Evolutionary conservation across 2,888 invertebrate genomes (phyloP), one percentile per base, ranked within the genome.

Genomic region (Dimorphilus gyrociliatus): DNA sequence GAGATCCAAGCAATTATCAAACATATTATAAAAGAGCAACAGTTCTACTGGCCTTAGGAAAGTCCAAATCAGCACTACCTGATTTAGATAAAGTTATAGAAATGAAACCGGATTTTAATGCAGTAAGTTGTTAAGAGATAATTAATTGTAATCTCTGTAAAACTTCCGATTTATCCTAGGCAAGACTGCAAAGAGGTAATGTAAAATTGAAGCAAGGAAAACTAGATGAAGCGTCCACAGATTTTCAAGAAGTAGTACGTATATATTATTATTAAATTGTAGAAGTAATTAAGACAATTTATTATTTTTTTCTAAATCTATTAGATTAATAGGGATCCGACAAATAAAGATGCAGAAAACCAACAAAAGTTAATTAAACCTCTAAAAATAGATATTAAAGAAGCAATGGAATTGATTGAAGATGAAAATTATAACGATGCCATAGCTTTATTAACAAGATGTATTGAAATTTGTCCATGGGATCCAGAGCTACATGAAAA

Each of bases 21-120:
- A 88, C 88, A 30, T 82, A 84, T 57, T 97, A 84, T 62, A 81
- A 86, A 62, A 71, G 94, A 47, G 94, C 88, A 25, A 90, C 92
- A 1, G 86, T 90, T 1, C 92, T 84, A 65, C 72, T 94, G 55
- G 94, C 92, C 6, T 68, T 94, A 45, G 90, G 90, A 27, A 90
- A 88, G 68, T 80, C 90, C 1, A 84, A 84, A 58, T 80, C 86
- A 54, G 97, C 97, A 0, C 68, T 94, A 19, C 76, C 79, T 48
- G 97, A 99, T 66, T 76, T 99, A 45, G 80, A 81, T 46, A 76
- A 74, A 65, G 92, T 90, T 17, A 66, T 99, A 39, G 79, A 86
- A 55, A 61, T 97, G 35, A 92, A 94, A 58, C 80, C 86, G 4
- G 92, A 92, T 61, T 97, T 99, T 62, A 75, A 75, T 34, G 75